Conservation (phyloP, 2,113 vertebrate genomes). For the Pavo muticus region DNA sequence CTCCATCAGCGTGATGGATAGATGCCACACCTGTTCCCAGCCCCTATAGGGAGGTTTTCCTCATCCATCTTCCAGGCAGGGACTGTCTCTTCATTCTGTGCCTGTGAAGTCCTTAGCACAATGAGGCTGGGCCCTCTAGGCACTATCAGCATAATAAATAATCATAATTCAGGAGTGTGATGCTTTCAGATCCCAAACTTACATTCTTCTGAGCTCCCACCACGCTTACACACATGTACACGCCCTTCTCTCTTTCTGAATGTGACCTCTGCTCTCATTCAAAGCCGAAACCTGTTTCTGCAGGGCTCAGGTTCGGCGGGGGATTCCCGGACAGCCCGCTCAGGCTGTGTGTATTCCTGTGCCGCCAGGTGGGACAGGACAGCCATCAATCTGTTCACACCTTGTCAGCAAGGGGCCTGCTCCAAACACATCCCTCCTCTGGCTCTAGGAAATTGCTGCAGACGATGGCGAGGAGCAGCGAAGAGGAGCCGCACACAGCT, state of each 20-base stretch:
- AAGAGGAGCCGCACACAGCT: neutral
- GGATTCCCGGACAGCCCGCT: constrained; percentile 11
- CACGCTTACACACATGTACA: neutral
- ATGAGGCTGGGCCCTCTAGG: neutral
- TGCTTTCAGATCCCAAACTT: constrained; percentile 35
- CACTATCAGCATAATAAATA: constrained; percentile 48
- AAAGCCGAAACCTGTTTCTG: neutral
- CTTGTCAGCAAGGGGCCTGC: constrained; percentile 42
- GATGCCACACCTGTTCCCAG: constrained; percentile 56
- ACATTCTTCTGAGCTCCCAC: constrained; percentile 47
- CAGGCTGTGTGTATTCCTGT: neutral
- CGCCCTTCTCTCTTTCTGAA: neutral
- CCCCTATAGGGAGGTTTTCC: constrained; percentile 44
- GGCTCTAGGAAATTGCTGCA: constrained; percentile 30
- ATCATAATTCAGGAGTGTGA: constrained; percentile 40
- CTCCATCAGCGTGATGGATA: constrained; percentile 7
- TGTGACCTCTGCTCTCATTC: constrained; percentile 44
- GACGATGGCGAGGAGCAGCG: neutral
- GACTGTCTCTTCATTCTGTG: constrained; percentile 14
- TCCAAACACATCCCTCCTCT: neutral
- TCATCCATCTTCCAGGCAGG: constrained; percentile 33
- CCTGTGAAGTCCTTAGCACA: constrained; percentile 14
- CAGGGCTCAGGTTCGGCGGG: neutral
- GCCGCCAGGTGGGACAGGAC: constrained; percentile 35
- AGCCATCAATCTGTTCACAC: constrained; percentile 63